A percentile compares a stretch with the other conserved stretches of the same genome.
These are phyloP conservation scores for Eupithecia dodoneata DNA, from an alignment of 2,888 invertebrate genomes.

Conservation along the genomic window DNA sequence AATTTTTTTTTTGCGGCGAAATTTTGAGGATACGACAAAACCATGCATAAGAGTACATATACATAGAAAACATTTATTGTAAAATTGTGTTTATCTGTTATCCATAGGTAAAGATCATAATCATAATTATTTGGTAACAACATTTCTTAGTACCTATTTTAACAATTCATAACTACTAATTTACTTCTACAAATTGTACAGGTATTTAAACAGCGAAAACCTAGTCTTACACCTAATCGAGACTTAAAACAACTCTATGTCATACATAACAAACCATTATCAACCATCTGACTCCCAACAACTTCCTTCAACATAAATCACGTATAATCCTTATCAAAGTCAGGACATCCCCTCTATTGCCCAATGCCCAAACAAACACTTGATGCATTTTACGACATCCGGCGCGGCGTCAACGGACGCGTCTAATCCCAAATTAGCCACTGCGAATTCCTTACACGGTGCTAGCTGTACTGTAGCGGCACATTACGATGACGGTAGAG, in stretches of 20 bases:
- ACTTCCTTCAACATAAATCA: slow-evolving; percentile 1
- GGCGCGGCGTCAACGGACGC: slow-evolving; percentile 72
- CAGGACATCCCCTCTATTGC: slow-evolving; percentile 23
- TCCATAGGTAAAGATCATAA: neutral
- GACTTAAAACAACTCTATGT: neutral
- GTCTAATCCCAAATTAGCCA: slow-evolving; percentile 72
- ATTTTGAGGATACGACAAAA: neutral
- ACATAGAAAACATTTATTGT: neutral
- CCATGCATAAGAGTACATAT: neutral
- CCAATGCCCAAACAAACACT: slow-evolving; percentile 9
- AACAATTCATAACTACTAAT: neutral
- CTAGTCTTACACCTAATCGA: neutral
- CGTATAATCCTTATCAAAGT: slow-evolving; percentile 21
- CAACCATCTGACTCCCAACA: neutral
- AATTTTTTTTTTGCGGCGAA: neutral
- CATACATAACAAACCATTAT: neutral
- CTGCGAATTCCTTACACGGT: slow-evolving; percentile 73
- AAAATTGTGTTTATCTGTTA: neutral
- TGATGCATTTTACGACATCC: slow-evolving; percentile 61
- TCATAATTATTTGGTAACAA: no score
- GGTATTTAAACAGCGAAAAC: neutral
- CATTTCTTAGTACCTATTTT: neutral
- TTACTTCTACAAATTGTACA: neutral
- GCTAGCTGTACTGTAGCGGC: slow-evolving; percentile 13
- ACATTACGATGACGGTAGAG: slow-evolving; percentile 32